Evolutionary conservation across 2,888 invertebrate species (phyloP), one percentile per base, ranked within the genome.

Genomic region (Conus canariensis): DNA sequence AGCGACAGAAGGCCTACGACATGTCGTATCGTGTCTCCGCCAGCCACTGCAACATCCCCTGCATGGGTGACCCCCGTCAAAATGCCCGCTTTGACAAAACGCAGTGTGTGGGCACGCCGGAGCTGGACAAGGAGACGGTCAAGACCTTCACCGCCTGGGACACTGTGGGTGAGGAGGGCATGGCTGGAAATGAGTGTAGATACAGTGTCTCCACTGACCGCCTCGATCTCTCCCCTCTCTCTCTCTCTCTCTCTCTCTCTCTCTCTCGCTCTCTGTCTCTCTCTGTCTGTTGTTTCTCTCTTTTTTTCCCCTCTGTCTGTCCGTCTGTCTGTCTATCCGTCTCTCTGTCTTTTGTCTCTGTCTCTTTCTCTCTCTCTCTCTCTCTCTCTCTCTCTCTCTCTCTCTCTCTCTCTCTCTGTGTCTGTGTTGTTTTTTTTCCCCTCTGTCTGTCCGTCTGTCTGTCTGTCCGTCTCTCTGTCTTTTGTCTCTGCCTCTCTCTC

Each of bases 131-230:
- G 0, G 16, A 14, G 9, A 30, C 12, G 4, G 77, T 16, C 25
- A 77, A 77, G 30, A 77, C 77, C 30, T 77, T 77, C 77, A 77
- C 77, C 16, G 77, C 77, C 77, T 77, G 77, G 77, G 77, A 77
- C 30, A 30, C 30, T 30, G 77, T 9, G 25, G 77, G 77, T 12
- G 14, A 22, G n/a, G 70, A n/a, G 70, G 70, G 19, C 22, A 9
- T 77, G 77, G 45, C 5, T 25, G 77, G 77, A 19, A 22, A 74
- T n/a, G 60, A 64, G 60, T 64, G 60, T 64, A 19, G 8, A 19
- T 1, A n/a, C n/a, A n/a, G 70, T 16, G 22, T 70, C 19, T 70
- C 45, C 45, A 45, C 45, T 45, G 45, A 45, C 45, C 45, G 45
- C 45, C 45, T 45, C 45, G 45, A 45, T 45, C 45, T 45, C 45